Base-by-base conservation (phyloP, 1,140 invertebrate genomes). In the Leptestheria dahalacensis region DNA sequence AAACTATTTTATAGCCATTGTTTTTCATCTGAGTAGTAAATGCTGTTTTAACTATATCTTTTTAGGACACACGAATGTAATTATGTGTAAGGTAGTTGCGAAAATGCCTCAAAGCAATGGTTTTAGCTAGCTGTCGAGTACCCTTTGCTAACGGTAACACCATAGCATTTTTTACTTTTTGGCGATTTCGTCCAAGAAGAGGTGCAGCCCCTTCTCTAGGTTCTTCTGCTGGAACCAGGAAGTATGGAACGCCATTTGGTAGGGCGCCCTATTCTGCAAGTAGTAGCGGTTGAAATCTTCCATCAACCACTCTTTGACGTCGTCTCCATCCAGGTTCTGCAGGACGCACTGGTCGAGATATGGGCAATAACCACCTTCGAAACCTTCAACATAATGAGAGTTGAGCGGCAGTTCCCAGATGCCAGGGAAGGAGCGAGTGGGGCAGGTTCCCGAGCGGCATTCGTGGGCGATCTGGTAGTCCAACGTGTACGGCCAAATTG, bases 351-450 rank as follows among this genome's bases (percentile, higher is more conserved):
- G 91, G 70, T 94, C 91, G 65, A 93, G 75, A 66, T 92, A 91
- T 1, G 89, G 88, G 67, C 91, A 95, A 67, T 91, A 89, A 2
- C 91, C 91, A 25, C 89, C 90, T 73, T 91, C 88, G 61, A 82
- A 91, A 48, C 80, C 82, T 68, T 90, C 86, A 9, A 91, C 85
- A 67, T 86, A 92, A 69, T 94, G 87, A 18, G 88, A 85, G 68
- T 95, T 95, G 63, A 95, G 71, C 18, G 91, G 91, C n/a, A 94
- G 78, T 73, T 95, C 90, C 91, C 91, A 95, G 2, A 94, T 78
- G 63, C 91, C 85, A 72, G 85, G 89, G 75, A 92, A 95, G 11
- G 86, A 83, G 73, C 86, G 86, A 3, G 86, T 88, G 0, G 91
- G 90, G 64, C 91, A 95, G 3, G 88, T 91, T 33, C 86, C 88